phyloP scores from a whole-genome alignment of 1,140 invertebrate genomes.

The Neodiprion fabricii region DNA sequence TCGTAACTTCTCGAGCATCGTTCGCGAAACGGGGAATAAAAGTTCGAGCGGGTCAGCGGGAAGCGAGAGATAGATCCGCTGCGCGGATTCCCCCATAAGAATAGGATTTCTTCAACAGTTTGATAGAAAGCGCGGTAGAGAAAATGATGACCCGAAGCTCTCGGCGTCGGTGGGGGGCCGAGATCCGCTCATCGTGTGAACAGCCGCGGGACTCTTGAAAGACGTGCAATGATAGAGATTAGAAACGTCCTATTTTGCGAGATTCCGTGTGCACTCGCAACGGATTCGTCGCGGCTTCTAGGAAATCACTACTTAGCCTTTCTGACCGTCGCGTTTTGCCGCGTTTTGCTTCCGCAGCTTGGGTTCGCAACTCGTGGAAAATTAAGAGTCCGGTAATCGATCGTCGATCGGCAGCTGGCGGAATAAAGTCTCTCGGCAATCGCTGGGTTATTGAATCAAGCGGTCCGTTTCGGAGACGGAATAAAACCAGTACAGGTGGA shows the following conservation, averaged over 20 bases:
- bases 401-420: too few species aligned
- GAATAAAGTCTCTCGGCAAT: too few species aligned
- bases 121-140: not conserved
- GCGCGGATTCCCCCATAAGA: too few species aligned
- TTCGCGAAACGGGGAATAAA: too few species aligned
- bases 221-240: constrained; percentile 5
- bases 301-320: not conserved
- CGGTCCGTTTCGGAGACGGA: too few species aligned
- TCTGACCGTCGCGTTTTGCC: not conserved
- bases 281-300: not conserved
- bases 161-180: not conserved
- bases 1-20: too few species aligned
- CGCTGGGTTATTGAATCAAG: too few species aligned
- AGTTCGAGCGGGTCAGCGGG: too few species aligned
- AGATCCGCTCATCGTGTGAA: not conserved
- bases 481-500: too few species aligned
- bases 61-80: too few species aligned
- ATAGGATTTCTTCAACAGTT: not conserved
- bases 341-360: not conserved
- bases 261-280: not conserved
- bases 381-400: too few species aligned
- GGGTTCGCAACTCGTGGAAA: too few species aligned
- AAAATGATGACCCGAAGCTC: not conserved
- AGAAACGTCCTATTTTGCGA: constrained; percentile 1
- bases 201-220: not conserved